These are phyloP conservation scores for Neosilurus mollespiculum DNA, from an alignment of 2,797 vertebrate species.

Conservation along the genomic window DNA sequence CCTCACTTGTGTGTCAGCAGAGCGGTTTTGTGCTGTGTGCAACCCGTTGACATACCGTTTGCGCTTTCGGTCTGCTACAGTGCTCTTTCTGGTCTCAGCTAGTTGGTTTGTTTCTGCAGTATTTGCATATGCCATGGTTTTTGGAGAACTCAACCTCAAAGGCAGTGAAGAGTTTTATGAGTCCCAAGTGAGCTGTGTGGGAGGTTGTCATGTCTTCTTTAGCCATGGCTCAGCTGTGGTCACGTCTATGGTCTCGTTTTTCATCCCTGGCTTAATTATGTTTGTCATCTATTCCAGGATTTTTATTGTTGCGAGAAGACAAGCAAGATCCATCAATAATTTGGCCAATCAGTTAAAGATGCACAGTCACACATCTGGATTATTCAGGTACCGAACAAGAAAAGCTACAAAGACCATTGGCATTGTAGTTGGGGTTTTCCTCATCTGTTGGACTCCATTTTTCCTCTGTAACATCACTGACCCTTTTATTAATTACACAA, in stretches of 20 bases:
- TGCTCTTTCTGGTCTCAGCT: slow-evolving; percentile 43
- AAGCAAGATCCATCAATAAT: slow-evolving; percentile 43
- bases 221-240: slow-evolving; percentile 32
- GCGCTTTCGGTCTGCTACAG: slow-evolving; percentile 20
- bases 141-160: slow-evolving; percentile 39
- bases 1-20: slow-evolving; percentile 70
- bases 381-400: background rate
- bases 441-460: slow-evolving; percentile 56
- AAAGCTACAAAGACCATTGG: slow-evolving; percentile 52
- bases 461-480: slow-evolving; percentile 47
- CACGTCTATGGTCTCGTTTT: slow-evolving; percentile 48
- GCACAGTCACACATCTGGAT: slow-evolving; percentile 11
- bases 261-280: slow-evolving; percentile 52
- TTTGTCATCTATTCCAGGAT: slow-evolving; percentile 52
- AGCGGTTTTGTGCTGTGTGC: slow-evolving; percentile 63
- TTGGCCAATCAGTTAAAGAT: slow-evolving; percentile 38
- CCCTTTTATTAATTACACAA: slow-evolving; percentile 46
- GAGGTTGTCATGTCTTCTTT: slow-evolving; percentile 52
- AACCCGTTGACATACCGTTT: slow-evolving; percentile 46
- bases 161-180: slow-evolving; percentile 41
- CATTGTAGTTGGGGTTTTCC: slow-evolving; percentile 52
- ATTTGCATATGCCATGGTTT: slow-evolving; percentile 33
- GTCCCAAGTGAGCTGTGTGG: slow-evolving; percentile 34
- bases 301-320: slow-evolving; percentile 48
- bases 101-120: slow-evolving; percentile 48